Evolutionary conservation across 1,140 invertebrate species (phyloP), one percentile per base, ranked within the genome.

Genomic region (Zaprionus nigranus): DNA sequence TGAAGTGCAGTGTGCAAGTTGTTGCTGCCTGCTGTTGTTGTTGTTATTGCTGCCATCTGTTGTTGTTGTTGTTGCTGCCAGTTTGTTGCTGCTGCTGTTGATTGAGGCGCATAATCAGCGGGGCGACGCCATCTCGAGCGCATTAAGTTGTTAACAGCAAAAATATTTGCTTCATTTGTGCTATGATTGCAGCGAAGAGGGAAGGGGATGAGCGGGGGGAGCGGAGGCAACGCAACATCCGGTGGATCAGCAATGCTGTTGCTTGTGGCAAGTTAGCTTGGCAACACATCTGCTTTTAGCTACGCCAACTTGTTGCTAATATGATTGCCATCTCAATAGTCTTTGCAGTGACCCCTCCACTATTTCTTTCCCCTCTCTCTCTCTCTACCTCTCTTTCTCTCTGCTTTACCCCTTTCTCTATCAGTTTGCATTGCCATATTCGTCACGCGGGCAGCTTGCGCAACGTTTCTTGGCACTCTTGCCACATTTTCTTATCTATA

Each of bases 111-210:
- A 88, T 88, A 88, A 88, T 88, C 84, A 85, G 84, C 69, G 72
- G 71, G 66, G 56, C 53, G 59, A 72, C 65, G 84, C 77, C 73
- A 79, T 66, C 81, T 51, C 46, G 79, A 88, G 84, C 81, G 81
- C 85, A 88, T 88, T 88, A 88, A 88, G 84, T 88, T 88, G 84
- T 88, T 88, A 88, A 88, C 85, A 88, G 85, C 82, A 88, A 90
- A 40, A 51, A 88, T 88, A 80, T 88, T 88, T 88, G 84, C 85
- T 88, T 88, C 84, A 90, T 88, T 88, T 88, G 84, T 75, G 85
- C 85, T 79, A 90, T 85, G 85, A 88, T 88, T 88, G 81, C 85
- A 46, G 54, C 57, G 26, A 28, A 49, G 20, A 15, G 46, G 60
- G 0, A 30, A 3, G 24, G 1, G 17, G 22, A n/a, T n/a, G n/a